phyloP scores from a whole-genome alignment of 1,140 invertebrate genomes.

The Zaprionus davidi region DNA sequence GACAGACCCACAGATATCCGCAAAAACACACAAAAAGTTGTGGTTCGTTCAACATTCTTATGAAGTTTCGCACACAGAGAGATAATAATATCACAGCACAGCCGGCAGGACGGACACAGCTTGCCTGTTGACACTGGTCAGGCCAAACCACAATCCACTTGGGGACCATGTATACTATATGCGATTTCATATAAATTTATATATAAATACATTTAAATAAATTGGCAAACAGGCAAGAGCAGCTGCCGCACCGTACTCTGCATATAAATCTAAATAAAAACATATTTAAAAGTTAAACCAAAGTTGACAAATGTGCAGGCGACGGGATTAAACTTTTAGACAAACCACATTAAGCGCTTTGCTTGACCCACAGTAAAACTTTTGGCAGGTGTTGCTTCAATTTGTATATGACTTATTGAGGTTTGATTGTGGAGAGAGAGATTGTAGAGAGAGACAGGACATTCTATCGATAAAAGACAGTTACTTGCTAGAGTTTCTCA shows the following conservation, averaged over 20 bases:
- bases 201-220: slow-evolving; percentile 50
- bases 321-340: slow-evolving; percentile 9
- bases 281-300: slow-evolving; percentile 47
- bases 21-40: slow-evolving; percentile 12
- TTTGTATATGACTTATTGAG: not conserved
- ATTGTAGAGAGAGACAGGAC: not conserved
- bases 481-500: no score
- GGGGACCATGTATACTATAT: slow-evolving; percentile 43
- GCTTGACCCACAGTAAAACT: slow-evolving; percentile 24
- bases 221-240: slow-evolving; percentile 50
- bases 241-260: slow-evolving; percentile 4
- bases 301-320: slow-evolving; percentile 16
- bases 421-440: not conserved
- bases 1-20: slow-evolving; percentile 1
- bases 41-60: slow-evolving; percentile 6
- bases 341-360: slow-evolving; percentile 28
- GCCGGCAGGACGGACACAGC: not conserved
- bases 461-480: not conserved
- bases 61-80: slow-evolving; percentile 1
- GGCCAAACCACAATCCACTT: slow-evolving; percentile 45
- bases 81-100: slow-evolving; percentile 22
- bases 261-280: slow-evolving; percentile 35
- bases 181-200: slow-evolving; percentile 4
- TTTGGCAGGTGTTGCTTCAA: slow-evolving; percentile 27
- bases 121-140: slow-evolving; percentile 47